phyloP scores from a whole-genome alignment of 2,888 invertebrate species.

The Ophion obscuratus region DNA sequence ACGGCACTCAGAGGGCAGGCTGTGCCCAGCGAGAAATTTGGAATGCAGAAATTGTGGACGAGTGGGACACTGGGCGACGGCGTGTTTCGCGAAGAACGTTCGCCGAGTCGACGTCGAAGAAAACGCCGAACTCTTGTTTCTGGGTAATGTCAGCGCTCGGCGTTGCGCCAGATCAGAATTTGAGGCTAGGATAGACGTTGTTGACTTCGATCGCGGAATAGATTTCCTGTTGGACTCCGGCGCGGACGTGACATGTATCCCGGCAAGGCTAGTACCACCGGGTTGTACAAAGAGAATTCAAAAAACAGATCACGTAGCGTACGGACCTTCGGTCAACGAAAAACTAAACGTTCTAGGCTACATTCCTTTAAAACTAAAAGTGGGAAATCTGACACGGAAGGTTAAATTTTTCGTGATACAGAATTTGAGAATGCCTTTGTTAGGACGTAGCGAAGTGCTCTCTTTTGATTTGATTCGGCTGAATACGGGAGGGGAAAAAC shows the following conservation, averaged over 20 bases:
- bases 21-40: slow-evolving; percentile 66
- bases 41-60: slow-evolving; percentile 64
- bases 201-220: not conserved
- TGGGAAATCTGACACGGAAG: too few species aligned
- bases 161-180: not conserved
- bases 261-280: slow-evolving; percentile 1
- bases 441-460: slow-evolving; percentile 7
- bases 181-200: not conserved
- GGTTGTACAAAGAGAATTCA: slow-evolving; percentile 15
- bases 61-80: slow-evolving; percentile 68
- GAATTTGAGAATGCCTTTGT: slow-evolving; percentile 1
- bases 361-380: not conserved
- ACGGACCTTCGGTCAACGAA: not conserved
- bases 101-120: slow-evolving; percentile 23
- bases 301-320: slow-evolving; percentile 8
- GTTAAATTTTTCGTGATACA: slow-evolving; percentile 1
- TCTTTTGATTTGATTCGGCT: slow-evolving; percentile 12
- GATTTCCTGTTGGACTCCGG: slow-evolving; percentile 8
- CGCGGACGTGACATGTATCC: slow-evolving; percentile 12
- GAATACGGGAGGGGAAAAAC: slow-evolving; percentile 29
- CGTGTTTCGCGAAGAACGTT: slow-evolving; percentile 60
- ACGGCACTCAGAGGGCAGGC: slow-evolving; percentile 19
- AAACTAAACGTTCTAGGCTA: slow-evolving; percentile 30
- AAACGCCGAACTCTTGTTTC: not conserved
- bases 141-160: slow-evolving; percentile 2